A percentile compares a stretch with the other conserved stretches of the same genome.
Conservation (phyloP, 2,113 vertebrate genomes). For the Saguinus midas region DNA sequence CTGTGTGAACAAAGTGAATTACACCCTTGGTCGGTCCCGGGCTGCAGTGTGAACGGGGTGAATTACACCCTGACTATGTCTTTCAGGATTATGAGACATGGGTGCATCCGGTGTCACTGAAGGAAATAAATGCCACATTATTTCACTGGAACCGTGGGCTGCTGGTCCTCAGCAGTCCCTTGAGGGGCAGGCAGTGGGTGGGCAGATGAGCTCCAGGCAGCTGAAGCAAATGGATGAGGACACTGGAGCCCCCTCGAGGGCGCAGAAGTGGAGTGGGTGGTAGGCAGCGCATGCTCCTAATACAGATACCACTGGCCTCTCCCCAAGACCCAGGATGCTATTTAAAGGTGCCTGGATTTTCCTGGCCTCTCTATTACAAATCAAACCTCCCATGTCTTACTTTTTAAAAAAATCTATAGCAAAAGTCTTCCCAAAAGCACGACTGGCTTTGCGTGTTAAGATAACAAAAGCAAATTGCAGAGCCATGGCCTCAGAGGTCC, state of each 20-base stretch:
- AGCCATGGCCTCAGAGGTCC: slow-evolving; percentile 53
- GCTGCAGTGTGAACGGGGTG: slow-evolving; percentile 66
- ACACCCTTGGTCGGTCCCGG: not conserved
- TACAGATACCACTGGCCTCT: not conserved
- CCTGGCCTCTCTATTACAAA: slow-evolving; percentile 52
- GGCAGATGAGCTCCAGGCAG: not conserved
- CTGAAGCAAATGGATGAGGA: not conserved
- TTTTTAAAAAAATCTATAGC: slow-evolving; percentile 70
- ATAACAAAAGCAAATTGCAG: slow-evolving; percentile 55
- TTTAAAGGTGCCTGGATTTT: not conserved
- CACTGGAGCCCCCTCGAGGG: not conserved
- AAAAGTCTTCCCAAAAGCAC: slow-evolving; percentile 63
- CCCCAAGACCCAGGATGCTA: not conserved
- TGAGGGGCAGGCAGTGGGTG: not conserved
- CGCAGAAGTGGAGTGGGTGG: not conserved
- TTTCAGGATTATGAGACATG: not conserved
- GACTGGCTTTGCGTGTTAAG: slow-evolving; percentile 66
- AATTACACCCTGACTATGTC: slow-evolving; percentile 55
- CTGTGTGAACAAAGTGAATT: slow-evolving; percentile 68
- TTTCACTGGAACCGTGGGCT: not conserved
- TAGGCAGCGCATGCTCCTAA: too few relatives aligned
- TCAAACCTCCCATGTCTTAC: slow-evolving; percentile 66
- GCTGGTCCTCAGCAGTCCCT: not conserved
- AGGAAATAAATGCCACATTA: slow-evolving; percentile 30
- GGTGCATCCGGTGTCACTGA: not conserved